These are phyloP conservation scores for Hemibagrus guttatus DNA, from an alignment of 2,797 vertebrate genomes.

Conservation along the genomic window DNA sequence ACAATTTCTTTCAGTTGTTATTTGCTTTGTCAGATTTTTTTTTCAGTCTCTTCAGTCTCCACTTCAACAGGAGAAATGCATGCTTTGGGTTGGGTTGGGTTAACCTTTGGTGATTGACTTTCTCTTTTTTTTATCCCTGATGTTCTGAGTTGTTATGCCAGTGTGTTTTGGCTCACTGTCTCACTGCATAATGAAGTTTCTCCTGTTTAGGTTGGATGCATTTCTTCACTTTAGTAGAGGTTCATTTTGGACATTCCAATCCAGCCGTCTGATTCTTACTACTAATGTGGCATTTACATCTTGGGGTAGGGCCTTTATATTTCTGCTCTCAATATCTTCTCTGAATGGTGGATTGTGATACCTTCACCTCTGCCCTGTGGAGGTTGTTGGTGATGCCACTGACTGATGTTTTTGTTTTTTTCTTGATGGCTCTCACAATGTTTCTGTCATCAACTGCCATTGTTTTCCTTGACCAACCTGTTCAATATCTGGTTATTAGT, in stretches of 20 bases:
- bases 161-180: constrained; percentile 2
- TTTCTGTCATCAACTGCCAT: neutral
- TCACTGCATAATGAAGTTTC: neutral
- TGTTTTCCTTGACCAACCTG: neutral
- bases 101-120: neutral
- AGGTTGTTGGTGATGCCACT: neutral
- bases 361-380: neutral
- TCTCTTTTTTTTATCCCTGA: neutral
- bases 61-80: neutral
- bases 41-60: neutral
- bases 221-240: no score
- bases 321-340: neutral
- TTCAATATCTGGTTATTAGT: neutral
- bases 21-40: neutral
- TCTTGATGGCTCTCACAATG: neutral
- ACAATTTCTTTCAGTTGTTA: neutral
- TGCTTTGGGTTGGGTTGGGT: neutral
- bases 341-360: neutral
- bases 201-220: neutral
- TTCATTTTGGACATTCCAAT: neutral
- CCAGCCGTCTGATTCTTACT: neutral
- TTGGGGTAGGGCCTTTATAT: neutral
- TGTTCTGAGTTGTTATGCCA: neutral
- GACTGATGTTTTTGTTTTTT: neutral
- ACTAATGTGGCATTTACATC: neutral